Percentiles rank a stretch among this genome's conserved stretches.
These are phyloP conservation scores for Melanotus villosus DNA, from an alignment of 2,888 invertebrate genomes.

Conservation along the genomic window DNA sequence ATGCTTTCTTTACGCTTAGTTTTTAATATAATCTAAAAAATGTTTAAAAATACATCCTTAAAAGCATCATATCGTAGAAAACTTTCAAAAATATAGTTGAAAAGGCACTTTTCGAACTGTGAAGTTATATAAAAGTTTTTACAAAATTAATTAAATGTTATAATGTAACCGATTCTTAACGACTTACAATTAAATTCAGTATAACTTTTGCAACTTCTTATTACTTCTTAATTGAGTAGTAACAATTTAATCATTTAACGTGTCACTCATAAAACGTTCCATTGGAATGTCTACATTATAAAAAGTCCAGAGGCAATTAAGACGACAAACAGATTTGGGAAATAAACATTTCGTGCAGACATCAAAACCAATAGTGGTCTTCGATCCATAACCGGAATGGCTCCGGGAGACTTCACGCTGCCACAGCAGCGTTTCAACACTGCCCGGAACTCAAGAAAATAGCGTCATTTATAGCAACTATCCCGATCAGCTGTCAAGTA, in stretches of 20 bases:
- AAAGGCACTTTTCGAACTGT: too few relatives aligned
- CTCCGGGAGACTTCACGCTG: conserved; percentile 21
- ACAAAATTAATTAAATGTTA: too few relatives aligned
- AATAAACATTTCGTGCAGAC: conserved; percentile 13
- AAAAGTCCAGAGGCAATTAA: not conserved
- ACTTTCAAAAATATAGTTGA: too few relatives aligned
- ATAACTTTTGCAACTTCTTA: too few relatives aligned
- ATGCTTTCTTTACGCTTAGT: too few relatives aligned
- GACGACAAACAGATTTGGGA: conserved; percentile 5
- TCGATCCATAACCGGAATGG: conserved; percentile 22
- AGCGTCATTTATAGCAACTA: conserved; percentile 18
- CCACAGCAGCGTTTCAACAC: conserved; percentile 8
- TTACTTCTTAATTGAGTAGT: not conserved
- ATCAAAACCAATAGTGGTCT: conserved; percentile 14
- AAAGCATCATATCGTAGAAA: too few relatives aligned
- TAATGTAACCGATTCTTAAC: too few relatives aligned
- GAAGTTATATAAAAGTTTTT: too few relatives aligned
- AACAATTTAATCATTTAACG: not conserved
- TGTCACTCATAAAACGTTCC: not conserved
- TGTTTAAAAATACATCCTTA: too few relatives aligned
- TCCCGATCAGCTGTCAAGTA: conserved; percentile 14
- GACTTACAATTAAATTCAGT: too few relatives aligned
- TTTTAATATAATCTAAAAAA: too few relatives aligned
- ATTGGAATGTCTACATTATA: not conserved
- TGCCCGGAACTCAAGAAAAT: conserved; percentile 18